Evolutionary conservation across 2,888 invertebrate species (phyloP).

Genomic region (Palloptera scutellata): DNA sequence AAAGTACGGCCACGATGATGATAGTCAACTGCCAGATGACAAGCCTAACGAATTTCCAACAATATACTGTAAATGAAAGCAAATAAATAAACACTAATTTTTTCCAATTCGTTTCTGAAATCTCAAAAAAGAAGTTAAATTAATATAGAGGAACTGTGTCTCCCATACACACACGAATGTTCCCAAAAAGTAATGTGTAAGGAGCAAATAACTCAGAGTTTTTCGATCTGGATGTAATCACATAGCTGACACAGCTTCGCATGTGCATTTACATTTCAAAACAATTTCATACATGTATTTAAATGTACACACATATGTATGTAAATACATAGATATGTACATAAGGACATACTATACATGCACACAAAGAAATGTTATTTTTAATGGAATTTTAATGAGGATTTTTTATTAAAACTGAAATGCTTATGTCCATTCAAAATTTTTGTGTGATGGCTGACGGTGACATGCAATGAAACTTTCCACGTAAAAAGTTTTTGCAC

Average conservation of each 20-base stretch:
- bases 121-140: constrained; percentile 10
- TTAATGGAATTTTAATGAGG: constrained; percentile 57
- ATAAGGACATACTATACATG: neutral
- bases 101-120: neutral
- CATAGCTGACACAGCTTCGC: neutral
- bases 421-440: constrained; percentile 10
- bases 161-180: too few species aligned
- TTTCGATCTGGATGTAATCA: neutral
- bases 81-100: constrained; percentile 41
- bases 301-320: neutral
- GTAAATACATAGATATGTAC: neutral
- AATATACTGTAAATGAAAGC: constrained; percentile 43
- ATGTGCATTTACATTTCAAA: constrained; percentile 1
- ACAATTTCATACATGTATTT: neutral
- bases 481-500: neutral
- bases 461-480: too few species aligned
- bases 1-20: constrained; percentile 19
- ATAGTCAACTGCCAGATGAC: constrained; percentile 37
- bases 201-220: neutral
- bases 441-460: constrained; percentile 3
- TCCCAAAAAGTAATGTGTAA: constrained; percentile 15
- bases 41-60: constrained; percentile 41
- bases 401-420: neutral
- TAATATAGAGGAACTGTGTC: neutral
- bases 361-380: constrained; percentile 23